Conservation (phyloP, 2,113 vertebrate species). For the Chascanopsetta lugubris region DNA sequence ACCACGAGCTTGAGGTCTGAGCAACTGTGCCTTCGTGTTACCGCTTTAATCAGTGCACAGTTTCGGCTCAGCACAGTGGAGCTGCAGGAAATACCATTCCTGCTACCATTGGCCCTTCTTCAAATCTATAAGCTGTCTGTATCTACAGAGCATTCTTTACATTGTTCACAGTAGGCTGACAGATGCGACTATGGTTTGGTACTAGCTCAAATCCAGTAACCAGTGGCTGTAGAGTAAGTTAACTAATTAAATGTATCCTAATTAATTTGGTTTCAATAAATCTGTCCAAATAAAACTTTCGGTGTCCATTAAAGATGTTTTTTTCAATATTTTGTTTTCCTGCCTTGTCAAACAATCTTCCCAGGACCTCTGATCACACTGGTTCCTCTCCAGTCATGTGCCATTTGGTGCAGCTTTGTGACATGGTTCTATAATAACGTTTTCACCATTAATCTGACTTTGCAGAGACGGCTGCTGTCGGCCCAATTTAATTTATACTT, state of each 20-base stretch:
- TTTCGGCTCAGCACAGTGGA: neutral
- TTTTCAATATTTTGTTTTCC: neutral
- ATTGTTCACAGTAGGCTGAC: neutral
- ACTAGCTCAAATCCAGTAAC: neutral
- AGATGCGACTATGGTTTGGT: neutral
- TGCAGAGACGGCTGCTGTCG: neutral
- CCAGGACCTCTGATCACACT: neutral
- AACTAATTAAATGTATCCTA: neutral
- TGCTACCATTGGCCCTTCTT: neutral
- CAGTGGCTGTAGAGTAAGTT: neutral
- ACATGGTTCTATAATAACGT: conserved; percentile 14
- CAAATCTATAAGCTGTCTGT: neutral
- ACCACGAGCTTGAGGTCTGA: too few species aligned
- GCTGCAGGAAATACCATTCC: neutral
- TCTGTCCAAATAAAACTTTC: neutral
- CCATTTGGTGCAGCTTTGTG: conserved; percentile 20
- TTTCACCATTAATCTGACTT: conserved; percentile 3
- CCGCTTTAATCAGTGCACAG: neutral
- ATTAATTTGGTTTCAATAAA: neutral
- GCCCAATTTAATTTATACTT: neutral
- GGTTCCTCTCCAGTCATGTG: neutral
- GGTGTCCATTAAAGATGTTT: neutral
- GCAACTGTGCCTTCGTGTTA: neutral
- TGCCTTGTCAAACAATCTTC: neutral
- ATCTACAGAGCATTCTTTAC: neutral